These are phyloP conservation scores for Magallana ariakensis DNA, from an alignment of 1,140 invertebrate species.

Conservation along the genomic window DNA sequence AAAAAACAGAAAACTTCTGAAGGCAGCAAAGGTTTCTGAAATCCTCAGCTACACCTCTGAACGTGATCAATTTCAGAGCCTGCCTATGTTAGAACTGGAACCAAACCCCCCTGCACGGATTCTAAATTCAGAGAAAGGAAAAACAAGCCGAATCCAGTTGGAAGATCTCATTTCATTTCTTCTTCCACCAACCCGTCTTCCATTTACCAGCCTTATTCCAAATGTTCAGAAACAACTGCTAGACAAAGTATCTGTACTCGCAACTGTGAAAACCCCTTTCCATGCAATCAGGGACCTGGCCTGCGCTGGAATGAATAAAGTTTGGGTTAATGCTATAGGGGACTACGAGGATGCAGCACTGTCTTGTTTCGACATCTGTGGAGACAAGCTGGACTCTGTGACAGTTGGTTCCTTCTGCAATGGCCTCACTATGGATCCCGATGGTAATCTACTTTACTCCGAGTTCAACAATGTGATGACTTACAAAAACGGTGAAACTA, in stretches of 20 bases:
- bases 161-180: not conserved
- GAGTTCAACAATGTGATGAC: not conserved
- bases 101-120: not conserved
- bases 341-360: not conserved
- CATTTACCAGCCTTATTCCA: not conserved
- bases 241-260: not conserved
- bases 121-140: not conserved
- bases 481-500: not conserved
- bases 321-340: not conserved
- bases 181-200: not conserved
- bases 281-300: not conserved
- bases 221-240: not conserved
- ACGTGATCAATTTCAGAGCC: not conserved
- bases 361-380: not conserved
- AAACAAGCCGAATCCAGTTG: not conserved
- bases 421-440: not conserved
- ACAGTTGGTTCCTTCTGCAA: constrained; percentile 5
- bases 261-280: constrained; percentile 9
- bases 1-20: not conserved
- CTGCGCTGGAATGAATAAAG: not conserved
- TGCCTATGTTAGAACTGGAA: not conserved
- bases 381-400: not conserved
- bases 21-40: not conserved
- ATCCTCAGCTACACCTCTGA: not conserved
- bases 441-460: not conserved